Conservation (phyloP, 1,140 invertebrate genomes). For the Calosoma granatense region DNA sequence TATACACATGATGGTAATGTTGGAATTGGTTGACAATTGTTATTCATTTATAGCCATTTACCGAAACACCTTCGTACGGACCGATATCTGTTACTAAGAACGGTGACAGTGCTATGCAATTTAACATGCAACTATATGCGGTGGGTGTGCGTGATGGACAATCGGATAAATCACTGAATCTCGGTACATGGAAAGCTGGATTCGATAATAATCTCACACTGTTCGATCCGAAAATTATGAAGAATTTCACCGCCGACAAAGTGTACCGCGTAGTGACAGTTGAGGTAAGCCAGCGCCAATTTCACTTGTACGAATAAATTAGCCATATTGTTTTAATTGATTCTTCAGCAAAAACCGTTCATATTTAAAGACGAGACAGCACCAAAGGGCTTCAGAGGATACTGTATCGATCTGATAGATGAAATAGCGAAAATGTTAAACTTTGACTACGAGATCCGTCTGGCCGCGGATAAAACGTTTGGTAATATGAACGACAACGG, state of each 20-base stretch:
- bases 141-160: slow-evolving; percentile 52
- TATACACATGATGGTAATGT: too few relatives aligned
- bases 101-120: slow-evolving; percentile 61
- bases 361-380: slow-evolving; percentile 59
- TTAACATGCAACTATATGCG: slow-evolving; percentile 55
- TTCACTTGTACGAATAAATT: not conserved
- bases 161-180: slow-evolving; percentile 47
- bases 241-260: slow-evolving; percentile 65
- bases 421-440: slow-evolving; percentile 70
- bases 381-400: slow-evolving; percentile 68
- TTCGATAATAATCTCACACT: slow-evolving; percentile 50
- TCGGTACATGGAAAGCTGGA: slow-evolving; percentile 60
- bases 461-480: slow-evolving; percentile 67
- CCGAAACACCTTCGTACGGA: slow-evolving; percentile 54
- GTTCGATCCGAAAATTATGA: slow-evolving; percentile 51
- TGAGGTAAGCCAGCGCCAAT: slow-evolving; percentile 41
- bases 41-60: slow-evolving; percentile 35
- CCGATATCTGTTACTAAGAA: slow-evolving; percentile 44
- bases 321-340: slow-evolving; percentile 6
- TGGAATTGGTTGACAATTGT: too few relatives aligned
- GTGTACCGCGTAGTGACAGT: slow-evolving; percentile 73
- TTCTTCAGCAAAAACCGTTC: slow-evolving; percentile 71
- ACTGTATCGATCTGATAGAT: slow-evolving; percentile 86
- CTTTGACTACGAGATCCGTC: slow-evolving; percentile 82
- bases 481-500: slow-evolving; percentile 77